Evolutionary conservation across 2,797 vertebrate genomes (phyloP).

Genomic region (Coccyzus lansbergi): DNA sequence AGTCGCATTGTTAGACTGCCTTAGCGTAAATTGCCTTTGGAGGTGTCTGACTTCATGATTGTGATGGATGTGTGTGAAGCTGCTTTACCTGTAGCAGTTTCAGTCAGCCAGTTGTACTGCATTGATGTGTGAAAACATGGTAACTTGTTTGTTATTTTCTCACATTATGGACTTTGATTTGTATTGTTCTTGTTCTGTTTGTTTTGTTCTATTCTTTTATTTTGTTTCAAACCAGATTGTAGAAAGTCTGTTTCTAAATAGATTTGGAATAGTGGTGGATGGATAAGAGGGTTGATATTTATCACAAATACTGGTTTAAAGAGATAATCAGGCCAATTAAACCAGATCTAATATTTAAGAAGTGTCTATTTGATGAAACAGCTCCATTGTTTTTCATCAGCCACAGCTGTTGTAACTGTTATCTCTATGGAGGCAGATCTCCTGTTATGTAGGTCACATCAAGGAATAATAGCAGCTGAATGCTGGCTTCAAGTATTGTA

Average conservation of each 20-base stretch:
- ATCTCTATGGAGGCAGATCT: conserved; percentile 62
- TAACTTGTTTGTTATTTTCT: background rate
- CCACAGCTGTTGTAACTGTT: conserved; percentile 72
- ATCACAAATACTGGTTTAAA: conserved; percentile 45
- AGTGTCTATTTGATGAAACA: conserved; percentile 63
- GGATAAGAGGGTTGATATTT: conserved; percentile 26
- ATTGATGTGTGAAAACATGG: fast-evolving
- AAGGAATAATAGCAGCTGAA: conserved; percentile 68
- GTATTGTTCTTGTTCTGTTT: background rate
- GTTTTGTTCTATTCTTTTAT: background rate
- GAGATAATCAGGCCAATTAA: conserved; percentile 63
- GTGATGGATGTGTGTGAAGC: background rate
- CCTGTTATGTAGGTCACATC: conserved; percentile 75
- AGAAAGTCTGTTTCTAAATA: background rate
- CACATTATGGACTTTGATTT: background rate
- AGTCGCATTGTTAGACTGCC: background rate
- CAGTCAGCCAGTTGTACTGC: background rate
- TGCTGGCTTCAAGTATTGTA: conserved; percentile 33
- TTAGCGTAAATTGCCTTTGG: background rate
- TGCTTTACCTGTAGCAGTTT: background rate
- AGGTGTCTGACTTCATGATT: background rate
- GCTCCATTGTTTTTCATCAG: conserved; percentile 67
- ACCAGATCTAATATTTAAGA: conserved; percentile 48
- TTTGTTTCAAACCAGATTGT: background rate
- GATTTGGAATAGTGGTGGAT: background rate